These are phyloP conservation scores for Artibeus lituratus DNA, from an alignment of 2,797 vertebrate species.

Conservation along the genomic window DNA sequence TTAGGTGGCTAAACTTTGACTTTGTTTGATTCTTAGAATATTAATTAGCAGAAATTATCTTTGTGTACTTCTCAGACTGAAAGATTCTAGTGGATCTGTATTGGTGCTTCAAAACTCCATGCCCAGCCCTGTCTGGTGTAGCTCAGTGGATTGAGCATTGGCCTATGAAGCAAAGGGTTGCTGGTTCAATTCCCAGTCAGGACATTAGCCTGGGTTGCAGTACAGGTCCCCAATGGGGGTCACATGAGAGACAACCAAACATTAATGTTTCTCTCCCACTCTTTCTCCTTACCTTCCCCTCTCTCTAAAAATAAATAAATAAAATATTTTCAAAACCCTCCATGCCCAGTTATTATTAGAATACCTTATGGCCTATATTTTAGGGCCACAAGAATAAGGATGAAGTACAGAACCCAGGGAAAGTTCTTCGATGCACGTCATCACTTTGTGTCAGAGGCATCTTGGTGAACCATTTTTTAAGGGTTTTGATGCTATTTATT, in stretches of 20 bases:
- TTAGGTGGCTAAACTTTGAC: not conserved
- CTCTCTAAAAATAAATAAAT: too few relatives aligned
- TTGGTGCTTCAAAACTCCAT: not conserved
- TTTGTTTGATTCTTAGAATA: not conserved
- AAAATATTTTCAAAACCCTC: too few relatives aligned
- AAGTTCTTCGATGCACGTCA: not conserved
- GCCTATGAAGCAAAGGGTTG: too few relatives aligned
- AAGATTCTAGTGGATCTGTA: not conserved
- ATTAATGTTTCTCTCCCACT: too few relatives aligned
- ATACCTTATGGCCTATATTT: not conserved
- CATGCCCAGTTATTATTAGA: too few relatives aligned
- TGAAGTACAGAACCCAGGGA: not conserved
- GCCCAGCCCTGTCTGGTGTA: too few relatives aligned
- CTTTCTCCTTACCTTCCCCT: too few relatives aligned
- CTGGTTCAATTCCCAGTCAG: too few relatives aligned
- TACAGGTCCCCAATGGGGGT: too few relatives aligned
- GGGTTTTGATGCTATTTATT: not conserved
- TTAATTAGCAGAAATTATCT: not conserved
- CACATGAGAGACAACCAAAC: too few relatives aligned
- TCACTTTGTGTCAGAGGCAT: rapidly evolving
- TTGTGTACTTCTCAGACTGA: not conserved
- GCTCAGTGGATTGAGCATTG: too few relatives aligned
- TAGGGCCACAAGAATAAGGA: not conserved
- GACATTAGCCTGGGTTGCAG: too few relatives aligned
- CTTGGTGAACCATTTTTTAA: not conserved